Evolutionary conservation across 2,797 vertebrate genomes (phyloP), one percentile per base, ranked within the genome.

Genomic region (Amniataba percoides): DNA sequence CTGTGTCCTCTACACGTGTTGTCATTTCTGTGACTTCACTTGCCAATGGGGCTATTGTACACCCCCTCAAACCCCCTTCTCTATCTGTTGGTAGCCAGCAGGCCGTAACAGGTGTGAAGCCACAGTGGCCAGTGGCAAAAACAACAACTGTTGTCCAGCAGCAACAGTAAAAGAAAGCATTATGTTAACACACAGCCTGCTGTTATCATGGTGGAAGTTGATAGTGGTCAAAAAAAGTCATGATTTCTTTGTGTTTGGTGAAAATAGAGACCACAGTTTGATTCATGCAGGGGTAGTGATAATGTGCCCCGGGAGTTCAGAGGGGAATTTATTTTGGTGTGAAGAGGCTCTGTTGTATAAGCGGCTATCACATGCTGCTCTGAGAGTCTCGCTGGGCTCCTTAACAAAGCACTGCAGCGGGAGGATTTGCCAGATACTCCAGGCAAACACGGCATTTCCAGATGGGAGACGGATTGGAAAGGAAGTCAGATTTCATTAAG

Each of bases 291-390:
- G 71, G 40, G 60, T 61, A 78, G 60, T 67, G 52, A 70, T 69
- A 67, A 76, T 77, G 82, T 61, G 69, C 83, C 74, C 23, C 31
- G 0, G 63, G 74, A 76, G 34, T 64, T 89, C 46, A 87, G 59
- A 85, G 52, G 77, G 78, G 70, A 75, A 70, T 88, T 89, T 74
- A 79, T 84, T 82, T 63, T 57, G n/a, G 15, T 71, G 57, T 85
- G 60, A 89, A 88, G 89, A 88, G 77, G 18, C 64, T 61, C 81
- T 68, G 73, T 89, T 91, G 80, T 93, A 18, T 74, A 10, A 78
- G 64, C 27, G 13, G 8, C 43, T 13, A 77, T 94, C 91, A 93
- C 91, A 93, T 93, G 91, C 63, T 83, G n/a, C 74, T 53, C 39
- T 8, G 45, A 77, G 19, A 76, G 46, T 34, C 56, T 58, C 63